A percentile compares a stretch with the other conserved stretches of the same genome.
phyloP scores from a whole-genome alignment of 2,888 invertebrate genomes.

The Caenorhabditis plicata region DNA sequence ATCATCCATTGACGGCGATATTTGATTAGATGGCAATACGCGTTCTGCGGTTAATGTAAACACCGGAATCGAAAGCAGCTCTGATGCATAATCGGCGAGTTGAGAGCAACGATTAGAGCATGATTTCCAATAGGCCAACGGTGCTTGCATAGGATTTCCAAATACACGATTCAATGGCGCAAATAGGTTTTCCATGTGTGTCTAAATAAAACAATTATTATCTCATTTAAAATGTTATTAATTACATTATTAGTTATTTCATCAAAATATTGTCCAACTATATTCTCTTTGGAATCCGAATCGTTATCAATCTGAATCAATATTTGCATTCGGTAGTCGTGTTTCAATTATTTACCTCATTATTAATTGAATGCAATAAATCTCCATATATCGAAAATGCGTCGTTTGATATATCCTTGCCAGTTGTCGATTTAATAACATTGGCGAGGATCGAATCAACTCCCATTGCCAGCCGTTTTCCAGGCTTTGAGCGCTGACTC shows the following conservation, averaged over 20 bases:
- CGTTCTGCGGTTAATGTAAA: slow-evolving; percentile 41
- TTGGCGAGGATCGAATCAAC: slow-evolving; percentile 53
- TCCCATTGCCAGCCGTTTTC: slow-evolving; percentile 40
- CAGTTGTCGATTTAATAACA: slow-evolving; percentile 34
- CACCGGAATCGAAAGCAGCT: slow-evolving; percentile 52
- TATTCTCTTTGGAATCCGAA: slow-evolving; percentile 17
- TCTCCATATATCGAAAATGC: slow-evolving; percentile 20
- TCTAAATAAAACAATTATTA: too few relatives aligned
- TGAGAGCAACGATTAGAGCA: slow-evolving; percentile 16
- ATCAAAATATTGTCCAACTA: slow-evolving; percentile 38
- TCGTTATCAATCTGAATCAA: slow-evolving; percentile 2
- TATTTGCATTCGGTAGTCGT: neutral
- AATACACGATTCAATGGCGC: slow-evolving; percentile 27
- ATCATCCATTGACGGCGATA: too few relatives aligned
- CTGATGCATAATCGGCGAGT: slow-evolving; percentile 52
- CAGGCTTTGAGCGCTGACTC: slow-evolving; percentile 9
- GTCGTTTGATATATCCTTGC: slow-evolving; percentile 4
- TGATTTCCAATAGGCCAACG: slow-evolving; percentile 38
- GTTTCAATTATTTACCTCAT: neutral
- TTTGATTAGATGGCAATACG: slow-evolving; percentile 16
- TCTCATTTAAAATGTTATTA: neutral
- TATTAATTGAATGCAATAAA: slow-evolving; percentile 15
- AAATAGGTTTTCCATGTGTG: slow-evolving; percentile 33
- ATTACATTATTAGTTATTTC: slow-evolving; percentile 37
- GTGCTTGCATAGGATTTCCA: slow-evolving; percentile 43